Evolutionary conservation across 2,888 invertebrate genomes (phyloP).

Genomic region (Stictocephala bisonia): DNA sequence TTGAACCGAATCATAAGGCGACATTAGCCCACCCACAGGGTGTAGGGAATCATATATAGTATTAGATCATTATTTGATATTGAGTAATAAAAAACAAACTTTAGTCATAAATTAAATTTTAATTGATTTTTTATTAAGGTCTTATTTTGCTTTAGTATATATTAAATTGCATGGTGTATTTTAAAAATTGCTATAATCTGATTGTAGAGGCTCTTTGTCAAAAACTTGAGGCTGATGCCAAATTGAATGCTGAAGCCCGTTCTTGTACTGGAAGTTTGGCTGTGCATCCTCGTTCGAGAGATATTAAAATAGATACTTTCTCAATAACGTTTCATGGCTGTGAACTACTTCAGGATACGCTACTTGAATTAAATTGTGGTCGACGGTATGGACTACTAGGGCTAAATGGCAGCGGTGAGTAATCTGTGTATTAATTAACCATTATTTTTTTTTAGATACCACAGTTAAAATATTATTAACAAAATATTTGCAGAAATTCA

Average conservation of each 20-base stretch:
- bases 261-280: conserved; percentile 95
- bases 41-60: no score
- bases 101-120: no score
- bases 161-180: no score
- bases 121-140: no score
- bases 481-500: no score
- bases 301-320: conserved; percentile 95
- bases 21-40: no score
- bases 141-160: no score
- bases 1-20: no score
- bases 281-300: conserved; percentile 95
- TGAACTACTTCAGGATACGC: conserved; percentile 95
- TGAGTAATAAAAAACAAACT: no score
- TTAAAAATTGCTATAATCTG: conserved; percentile 25
- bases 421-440: neutral
- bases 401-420: conserved; percentile 93
- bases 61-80: no score
- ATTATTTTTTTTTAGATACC: no score
- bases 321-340: conserved; percentile 98
- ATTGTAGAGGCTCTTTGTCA: conserved; percentile 82
- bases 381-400: conserved; percentile 97
- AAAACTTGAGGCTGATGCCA: conserved; percentile 90
- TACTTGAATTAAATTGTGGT: conserved; percentile 97
- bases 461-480: no score
- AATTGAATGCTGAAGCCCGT: conserved; percentile 92